Percentiles rank a stretch among this genome's conserved stretches.
These are phyloP conservation scores for Clistopyga incitator DNA, from an alignment of 2,888 invertebrate genomes.

Conservation along the genomic window DNA sequence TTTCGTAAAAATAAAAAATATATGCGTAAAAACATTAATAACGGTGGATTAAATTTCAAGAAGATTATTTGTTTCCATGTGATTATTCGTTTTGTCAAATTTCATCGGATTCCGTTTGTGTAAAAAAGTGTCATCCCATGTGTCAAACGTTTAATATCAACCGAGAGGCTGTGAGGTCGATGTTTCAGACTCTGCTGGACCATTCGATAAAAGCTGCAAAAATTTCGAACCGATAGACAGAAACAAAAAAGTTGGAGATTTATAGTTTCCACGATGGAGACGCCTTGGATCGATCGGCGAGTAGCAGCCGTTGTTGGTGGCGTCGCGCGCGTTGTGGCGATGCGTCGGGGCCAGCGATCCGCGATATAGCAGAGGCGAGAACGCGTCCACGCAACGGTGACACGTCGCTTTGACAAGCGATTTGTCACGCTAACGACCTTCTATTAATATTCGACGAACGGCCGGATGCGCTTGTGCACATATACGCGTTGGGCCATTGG, in stretches of 20 bases:
- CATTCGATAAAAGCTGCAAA: neutral
- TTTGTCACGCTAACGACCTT: constrained; percentile 75
- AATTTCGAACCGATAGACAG: constrained; percentile 11
- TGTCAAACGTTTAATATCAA: neutral
- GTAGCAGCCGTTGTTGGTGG: constrained; percentile 31
- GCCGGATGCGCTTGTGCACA: constrained; percentile 46
- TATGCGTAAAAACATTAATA: too few species aligned
- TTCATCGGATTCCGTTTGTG: neutral
- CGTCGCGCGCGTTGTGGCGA: neutral
- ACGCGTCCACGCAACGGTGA: constrained; percentile 60
- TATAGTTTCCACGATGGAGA: constrained; percentile 41
- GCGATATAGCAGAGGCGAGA: constrained; percentile 23
- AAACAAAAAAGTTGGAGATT: constrained; percentile 16
- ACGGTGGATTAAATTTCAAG: too few species aligned
- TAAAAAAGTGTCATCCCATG: neutral
- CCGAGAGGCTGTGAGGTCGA: neutral
- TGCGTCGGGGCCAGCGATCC: constrained; percentile 10
- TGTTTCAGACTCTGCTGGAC: neutral
- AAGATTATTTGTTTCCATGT: too few species aligned
- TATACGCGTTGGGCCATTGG: constrained; percentile 38
- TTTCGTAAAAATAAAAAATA: too few species aligned
- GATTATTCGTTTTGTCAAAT: neutral
- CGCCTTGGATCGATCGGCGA: constrained; percentile 36
- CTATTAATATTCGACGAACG: constrained; percentile 73
- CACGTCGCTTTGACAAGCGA: constrained; percentile 75